Evolutionary conservation across 2,113 vertebrate species (phyloP).

Genomic region (Craseonycteris thonglongyai): DNA sequence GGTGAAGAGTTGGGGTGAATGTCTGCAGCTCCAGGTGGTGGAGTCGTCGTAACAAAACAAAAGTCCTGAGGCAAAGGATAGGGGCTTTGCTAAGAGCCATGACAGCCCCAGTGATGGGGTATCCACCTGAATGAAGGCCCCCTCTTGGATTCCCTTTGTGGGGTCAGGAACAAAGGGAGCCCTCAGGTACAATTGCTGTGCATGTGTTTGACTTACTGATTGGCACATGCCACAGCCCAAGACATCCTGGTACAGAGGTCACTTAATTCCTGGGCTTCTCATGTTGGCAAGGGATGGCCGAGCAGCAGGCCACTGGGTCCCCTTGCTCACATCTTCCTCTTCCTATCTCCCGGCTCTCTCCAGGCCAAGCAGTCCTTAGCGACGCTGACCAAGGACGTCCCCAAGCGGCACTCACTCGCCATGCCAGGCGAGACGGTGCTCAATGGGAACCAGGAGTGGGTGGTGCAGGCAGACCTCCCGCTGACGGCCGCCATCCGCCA

Average conservation of each 20-base stretch:
- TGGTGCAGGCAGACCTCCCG: slow-evolving; percentile 96
- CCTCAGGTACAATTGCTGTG: rapidly evolving
- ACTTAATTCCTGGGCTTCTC: background rate
- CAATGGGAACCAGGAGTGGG: slow-evolving; percentile 99
- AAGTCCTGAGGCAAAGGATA: background rate
- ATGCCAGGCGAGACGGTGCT: slow-evolving; percentile 96
- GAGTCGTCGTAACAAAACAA: no score
- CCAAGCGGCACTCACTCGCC: slow-evolving; percentile 95
- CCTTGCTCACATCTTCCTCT: background rate
- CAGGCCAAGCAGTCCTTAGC: slow-evolving; percentile 98
- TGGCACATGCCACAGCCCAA: rapidly evolving
- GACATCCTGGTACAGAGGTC: background rate
- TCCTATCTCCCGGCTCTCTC: background rate
- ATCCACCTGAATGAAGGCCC: no score
- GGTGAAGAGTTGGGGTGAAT: rapidly evolving
- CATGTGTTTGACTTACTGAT: rapidly evolving
- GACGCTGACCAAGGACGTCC: slow-evolving; percentile 96
- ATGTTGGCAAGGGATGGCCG: rapidly evolving
- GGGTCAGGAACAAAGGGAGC: background rate
- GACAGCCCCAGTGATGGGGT: background rate
- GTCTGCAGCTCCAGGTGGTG: background rate
- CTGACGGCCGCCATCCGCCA: slow-evolving; percentile 97
- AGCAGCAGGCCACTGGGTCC: background rate
- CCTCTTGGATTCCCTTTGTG: background rate
- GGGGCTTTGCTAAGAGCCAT: rapidly evolving